Base-by-base conservation (phyloP, 2,797 vertebrate species). In the Parotocinclus haroldoi region DNA sequence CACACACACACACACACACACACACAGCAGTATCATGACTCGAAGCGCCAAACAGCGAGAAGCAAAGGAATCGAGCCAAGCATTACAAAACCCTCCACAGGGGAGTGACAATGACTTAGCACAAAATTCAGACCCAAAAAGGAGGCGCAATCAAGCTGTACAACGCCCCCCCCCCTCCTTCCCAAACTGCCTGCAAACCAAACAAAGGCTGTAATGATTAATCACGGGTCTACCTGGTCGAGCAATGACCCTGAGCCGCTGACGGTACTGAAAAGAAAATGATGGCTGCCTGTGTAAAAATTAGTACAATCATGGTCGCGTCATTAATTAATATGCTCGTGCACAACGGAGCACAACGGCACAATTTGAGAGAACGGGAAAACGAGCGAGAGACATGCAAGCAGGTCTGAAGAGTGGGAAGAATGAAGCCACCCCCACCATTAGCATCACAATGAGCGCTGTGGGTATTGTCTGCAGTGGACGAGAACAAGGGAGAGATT, bases 401-500 rank as follows among this genome's bases (percentile, higher is more conserved):
- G 44, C 9, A 52, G 58, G 18, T 49, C 36, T 10, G n/a, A n/a
- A n/a, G n/a, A n/a, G 19, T 59, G n/a, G 68, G 58, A 67, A 59
- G 56, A 51, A 51, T 53, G 39, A 39, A 42, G 38, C 49, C 51
- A 51, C 50, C 69, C 51, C 14, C 27, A 16, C 58, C 56, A 74
- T 79, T 77, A 71, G 64, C 78, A 80, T 79, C 39, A 82, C 78
- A 82, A 81, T 76, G 69, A 70, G 66, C 69, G 58, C 64, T 76
- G 58, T 56, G 66, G 48, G 46, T 68, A 77, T 72, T 77, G 76
- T 78, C 51, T 62, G 54, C 67, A 10, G 8, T 13, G 48, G 58
- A 55, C 9, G 53, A 58, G 66, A 69, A 62, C 69, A 79, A 49
- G 17, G 65, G 68, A 68, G 58, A 18, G 71, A 72, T 72, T 77